Percentiles rank a stretch among this genome's conserved stretches.
Conservation (phyloP, 2,888 invertebrate species). For the Ligdia adustata region DNA sequence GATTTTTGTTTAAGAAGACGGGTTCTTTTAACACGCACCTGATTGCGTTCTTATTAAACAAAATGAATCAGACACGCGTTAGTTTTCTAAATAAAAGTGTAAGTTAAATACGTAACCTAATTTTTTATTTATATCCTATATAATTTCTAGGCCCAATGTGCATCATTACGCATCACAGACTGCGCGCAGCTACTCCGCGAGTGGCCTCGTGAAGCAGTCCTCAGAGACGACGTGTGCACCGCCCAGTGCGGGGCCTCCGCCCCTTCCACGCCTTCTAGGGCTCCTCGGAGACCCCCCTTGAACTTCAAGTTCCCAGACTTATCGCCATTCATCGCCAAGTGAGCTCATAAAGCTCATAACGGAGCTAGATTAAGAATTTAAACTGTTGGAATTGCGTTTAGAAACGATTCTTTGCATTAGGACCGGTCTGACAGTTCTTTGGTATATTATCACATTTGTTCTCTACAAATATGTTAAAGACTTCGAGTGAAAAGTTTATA, state of each 20-base stretch:
- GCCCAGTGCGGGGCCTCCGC: slow-evolving; percentile 93
- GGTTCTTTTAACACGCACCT: no score
- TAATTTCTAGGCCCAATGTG: slow-evolving; percentile 91
- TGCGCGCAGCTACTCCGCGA: slow-evolving; percentile 92
- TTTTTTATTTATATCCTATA: no score
- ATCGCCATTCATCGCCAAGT: slow-evolving; percentile 87
- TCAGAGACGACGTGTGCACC: slow-evolving; percentile 94
- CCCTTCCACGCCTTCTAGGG: slow-evolving; percentile 47
- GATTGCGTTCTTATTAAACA: no score
- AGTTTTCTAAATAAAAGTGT: no score
- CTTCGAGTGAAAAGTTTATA: no score
- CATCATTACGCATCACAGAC: slow-evolving; percentile 93
- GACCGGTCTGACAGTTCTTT: no score
- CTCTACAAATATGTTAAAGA: no score
- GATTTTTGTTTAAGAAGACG: no score
- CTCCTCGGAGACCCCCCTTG: slow-evolving; percentile 72
- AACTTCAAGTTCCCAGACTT: slow-evolving; percentile 92
- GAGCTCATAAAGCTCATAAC: slow-evolving; percentile 39
- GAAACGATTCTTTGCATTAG: no score
- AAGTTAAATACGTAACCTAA: no score
- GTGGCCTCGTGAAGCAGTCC: slow-evolving; percentile 92
- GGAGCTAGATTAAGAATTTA: slow-evolving; percentile 1
- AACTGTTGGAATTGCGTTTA: background rate
- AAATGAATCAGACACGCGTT: no score
- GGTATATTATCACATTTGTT: no score